Evolutionary conservation across 2,888 invertebrate species (phyloP).

Genomic region (Macrophya alboannulata): DNA sequence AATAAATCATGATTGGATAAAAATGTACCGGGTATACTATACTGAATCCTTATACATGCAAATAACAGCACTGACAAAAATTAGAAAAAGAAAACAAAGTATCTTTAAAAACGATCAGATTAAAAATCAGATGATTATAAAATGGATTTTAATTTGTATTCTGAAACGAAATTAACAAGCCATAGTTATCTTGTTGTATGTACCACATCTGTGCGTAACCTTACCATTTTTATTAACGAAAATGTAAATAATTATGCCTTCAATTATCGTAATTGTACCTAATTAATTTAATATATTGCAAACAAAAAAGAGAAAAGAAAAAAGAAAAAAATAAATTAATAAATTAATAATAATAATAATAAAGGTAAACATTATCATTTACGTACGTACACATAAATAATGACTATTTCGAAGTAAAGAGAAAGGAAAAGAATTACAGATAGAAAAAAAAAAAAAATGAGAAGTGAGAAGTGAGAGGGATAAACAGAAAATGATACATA

Average conservation of each 20-base stretch:
- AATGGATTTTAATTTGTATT: background rate
- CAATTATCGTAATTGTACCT: constrained; percentile 75
- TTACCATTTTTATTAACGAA: constrained; percentile 56
- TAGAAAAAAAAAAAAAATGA: background rate
- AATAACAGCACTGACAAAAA: background rate
- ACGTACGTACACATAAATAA: constrained; percentile 10
- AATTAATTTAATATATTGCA: constrained; percentile 78
- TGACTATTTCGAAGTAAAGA: background rate
- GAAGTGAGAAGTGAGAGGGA: background rate
- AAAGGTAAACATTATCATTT: constrained; percentile 32
- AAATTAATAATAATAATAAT: background rate
- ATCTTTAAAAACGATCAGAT: background rate
- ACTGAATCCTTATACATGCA: background rate
- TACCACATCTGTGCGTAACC: background rate
- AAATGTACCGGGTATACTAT: constrained; percentile 33
- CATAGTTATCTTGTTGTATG: background rate
- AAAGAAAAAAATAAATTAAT: constrained; percentile 14
- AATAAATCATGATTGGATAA: constrained; percentile 2
- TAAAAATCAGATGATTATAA: background rate
- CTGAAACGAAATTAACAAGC: background rate
- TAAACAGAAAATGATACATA: constrained; percentile 9
- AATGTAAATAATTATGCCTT: constrained; percentile 75
- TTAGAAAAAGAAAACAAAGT: background rate
- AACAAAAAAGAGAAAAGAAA: constrained; percentile 68
- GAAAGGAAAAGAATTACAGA: background rate